Conservation (phyloP, 2,113 vertebrate genomes). For the Cinclus mexicanus region DNA sequence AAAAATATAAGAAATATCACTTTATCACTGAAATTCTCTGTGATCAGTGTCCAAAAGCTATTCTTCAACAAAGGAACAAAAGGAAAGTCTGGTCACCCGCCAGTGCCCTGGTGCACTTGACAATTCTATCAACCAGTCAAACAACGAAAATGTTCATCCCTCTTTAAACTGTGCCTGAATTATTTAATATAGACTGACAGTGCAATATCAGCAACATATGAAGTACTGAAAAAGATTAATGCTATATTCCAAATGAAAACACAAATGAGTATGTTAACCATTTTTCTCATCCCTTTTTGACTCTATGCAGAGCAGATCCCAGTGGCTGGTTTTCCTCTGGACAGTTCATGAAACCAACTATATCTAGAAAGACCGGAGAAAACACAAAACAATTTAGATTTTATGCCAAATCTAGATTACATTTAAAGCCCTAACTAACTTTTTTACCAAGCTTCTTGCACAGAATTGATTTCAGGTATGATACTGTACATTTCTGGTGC, state of each 20-base stretch:
- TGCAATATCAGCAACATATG: neutral
- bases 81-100: neutral
- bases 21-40: neutral
- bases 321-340: neutral
- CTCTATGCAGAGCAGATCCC: neutral
- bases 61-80: neutral
- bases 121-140: neutral
- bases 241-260: neutral
- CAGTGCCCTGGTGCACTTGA: neutral
- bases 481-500: neutral
- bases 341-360: rapidly evolving
- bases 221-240: neutral
- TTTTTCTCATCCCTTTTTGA: neutral
- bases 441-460: neutral
- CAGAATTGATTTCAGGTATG: neutral
- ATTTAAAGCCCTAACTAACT: neutral
- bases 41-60: neutral
- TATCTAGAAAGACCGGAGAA: neutral
- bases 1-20: neutral
- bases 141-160: neutral
- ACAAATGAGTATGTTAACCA: neutral
- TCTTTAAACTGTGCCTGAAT: neutral
- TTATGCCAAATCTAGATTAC: neutral
- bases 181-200: neutral
- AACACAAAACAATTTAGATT: neutral